Evolutionary conservation across 2,888 invertebrate genomes (phyloP), one percentile per base, ranked within the genome.

Genomic region (Amphimallon solstitiale): DNA sequence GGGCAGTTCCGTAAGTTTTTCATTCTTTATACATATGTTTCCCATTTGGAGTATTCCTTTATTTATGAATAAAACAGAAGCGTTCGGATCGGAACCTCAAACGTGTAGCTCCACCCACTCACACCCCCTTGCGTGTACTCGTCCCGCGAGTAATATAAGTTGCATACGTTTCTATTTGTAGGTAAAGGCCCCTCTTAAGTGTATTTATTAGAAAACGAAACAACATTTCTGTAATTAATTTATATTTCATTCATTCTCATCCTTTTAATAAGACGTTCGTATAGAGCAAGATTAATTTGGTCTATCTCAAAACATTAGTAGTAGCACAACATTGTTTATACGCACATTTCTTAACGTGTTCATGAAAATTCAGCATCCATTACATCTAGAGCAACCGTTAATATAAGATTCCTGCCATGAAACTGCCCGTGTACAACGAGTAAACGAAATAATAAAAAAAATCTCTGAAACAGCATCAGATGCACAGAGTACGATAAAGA

Each of bases 331-430:
- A 56, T 40, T 40, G 40, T 56, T 56, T 40, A 6, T 56, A 56
- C 56, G 40, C 38, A 23, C 56, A 56, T 56, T 56, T 56, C 40
- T 23, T 56, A 23, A 29, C 56, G 56, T 56, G 56, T 56, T 56
- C 56, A 56, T 56, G 56, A 56, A 56, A 56, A 56, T 56, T 56
- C 40, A 56, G 56, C 56, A 29, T 56, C 40, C 56, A 56, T 56
- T 56, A 56, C 56, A 40, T 12, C 40, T 23, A 56, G 56, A 56
- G 56, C 40, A 52, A 56, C 56, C 40, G 56, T 56, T 56, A 56
- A 56, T 56, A 56, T 40, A 56, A 56, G 56, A 56, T 56, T 56
- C 56, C 40, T 56, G 56, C 56, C 43, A 15, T 56, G 15, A 40
- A 40, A 56, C 23, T 21, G 43, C 40, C 23, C 38, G 40, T 56